Evolutionary conservation across 1,140 invertebrate species (phyloP).

Genomic region (Drosophila bifasciata): DNA sequence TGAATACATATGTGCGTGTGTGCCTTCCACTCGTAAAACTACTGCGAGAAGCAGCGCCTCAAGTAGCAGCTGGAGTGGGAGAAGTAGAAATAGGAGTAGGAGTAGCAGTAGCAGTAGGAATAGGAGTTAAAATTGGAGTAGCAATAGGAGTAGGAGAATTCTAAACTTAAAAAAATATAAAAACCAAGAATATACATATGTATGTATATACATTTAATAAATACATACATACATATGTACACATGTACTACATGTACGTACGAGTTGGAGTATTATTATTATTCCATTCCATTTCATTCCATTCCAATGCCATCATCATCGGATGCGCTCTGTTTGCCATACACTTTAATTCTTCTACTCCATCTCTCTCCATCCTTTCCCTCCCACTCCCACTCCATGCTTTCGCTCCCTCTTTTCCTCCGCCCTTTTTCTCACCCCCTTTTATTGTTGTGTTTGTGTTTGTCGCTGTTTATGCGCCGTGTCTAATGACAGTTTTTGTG

Average conservation of each 20-base stretch:
- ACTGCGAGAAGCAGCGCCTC: too few relatives aligned
- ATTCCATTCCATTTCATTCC: slow-evolving; percentile 35
- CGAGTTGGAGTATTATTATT: slow-evolving; percentile 34
- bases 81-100: too few relatives aligned
- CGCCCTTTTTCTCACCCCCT: neutral
- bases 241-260: neutral
- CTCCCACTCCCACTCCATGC: neutral
- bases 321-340: slow-evolving; percentile 64
- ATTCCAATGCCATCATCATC: too few relatives aligned
- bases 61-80: too few relatives aligned
- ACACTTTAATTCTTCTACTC: slow-evolving; percentile 39
- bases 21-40: too few relatives aligned
- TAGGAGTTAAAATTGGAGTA: too few relatives aligned
- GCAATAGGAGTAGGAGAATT: too few relatives aligned
- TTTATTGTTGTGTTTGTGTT: slow-evolving; percentile 22
- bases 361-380: neutral
- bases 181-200: too few relatives aligned
- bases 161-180: too few relatives aligned
- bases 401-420: neutral
- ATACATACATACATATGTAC: too few relatives aligned
- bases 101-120: too few relatives aligned
- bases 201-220: too few relatives aligned
- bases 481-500: slow-evolving; percentile 77
- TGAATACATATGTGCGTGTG: neutral
- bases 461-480: slow-evolving; percentile 69